Evolutionary conservation across 1,140 invertebrate genomes (phyloP).

Genomic region (Panulirus ornatus): DNA sequence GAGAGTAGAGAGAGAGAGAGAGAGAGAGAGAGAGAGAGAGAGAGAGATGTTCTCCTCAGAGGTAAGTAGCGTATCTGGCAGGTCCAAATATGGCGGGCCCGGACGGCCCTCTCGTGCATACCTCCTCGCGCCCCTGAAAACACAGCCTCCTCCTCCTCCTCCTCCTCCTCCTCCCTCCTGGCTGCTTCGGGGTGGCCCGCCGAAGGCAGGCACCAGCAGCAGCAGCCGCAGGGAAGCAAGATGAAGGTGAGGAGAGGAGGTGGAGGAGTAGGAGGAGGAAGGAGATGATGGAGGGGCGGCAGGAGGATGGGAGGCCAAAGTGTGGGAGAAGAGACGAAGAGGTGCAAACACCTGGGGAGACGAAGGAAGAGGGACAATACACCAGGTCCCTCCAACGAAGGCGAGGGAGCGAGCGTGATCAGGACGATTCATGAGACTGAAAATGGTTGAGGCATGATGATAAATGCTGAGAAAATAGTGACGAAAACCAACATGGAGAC

Average conservation of each 20-base stretch:
- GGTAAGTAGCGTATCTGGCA: neutral
- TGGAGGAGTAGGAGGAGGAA: neutral
- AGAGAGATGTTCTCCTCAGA: neutral
- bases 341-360: neutral
- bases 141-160: too few species aligned
- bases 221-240: neutral
- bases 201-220: neutral
- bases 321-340: neutral
- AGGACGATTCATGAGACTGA: too few species aligned
- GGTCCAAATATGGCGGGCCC: neutral
- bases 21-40: constrained; percentile 17
- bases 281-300: neutral
- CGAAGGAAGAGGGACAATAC: too few species aligned
- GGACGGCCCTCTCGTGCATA: too few species aligned
- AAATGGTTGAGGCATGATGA: too few species aligned
- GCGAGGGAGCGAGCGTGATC: too few species aligned
- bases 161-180: too few species aligned
- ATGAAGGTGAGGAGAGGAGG: neutral
- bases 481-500: too few species aligned
- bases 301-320: neutral
- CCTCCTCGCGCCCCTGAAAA: too few species aligned
- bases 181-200: too few species aligned
- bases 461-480: too few species aligned
- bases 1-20: constrained; percentile 17
- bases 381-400: too few species aligned